These are phyloP conservation scores for Platyrinchus mystaceus DNA, from an alignment of 2,797 vertebrate species.

Conservation along the genomic window DNA sequence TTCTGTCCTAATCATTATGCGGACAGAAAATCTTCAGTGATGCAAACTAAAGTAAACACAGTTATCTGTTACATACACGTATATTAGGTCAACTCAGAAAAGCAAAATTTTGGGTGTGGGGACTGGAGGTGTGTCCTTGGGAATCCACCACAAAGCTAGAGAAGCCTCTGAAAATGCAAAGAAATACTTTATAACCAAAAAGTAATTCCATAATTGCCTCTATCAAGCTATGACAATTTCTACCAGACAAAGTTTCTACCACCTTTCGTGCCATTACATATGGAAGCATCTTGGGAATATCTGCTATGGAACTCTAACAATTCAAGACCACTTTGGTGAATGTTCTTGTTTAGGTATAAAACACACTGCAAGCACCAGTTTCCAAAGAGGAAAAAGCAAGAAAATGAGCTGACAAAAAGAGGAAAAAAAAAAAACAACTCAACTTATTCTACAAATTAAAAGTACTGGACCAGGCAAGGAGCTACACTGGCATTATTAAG, in stretches of 20 bases:
- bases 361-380: background rate
- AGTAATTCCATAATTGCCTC: background rate
- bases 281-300: background rate
- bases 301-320: background rate
- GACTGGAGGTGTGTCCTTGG: background rate
- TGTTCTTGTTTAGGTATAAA: background rate
- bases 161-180: background rate
- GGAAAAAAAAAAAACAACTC: background rate
- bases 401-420: background rate
- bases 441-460: background rate
- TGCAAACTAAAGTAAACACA: background rate
- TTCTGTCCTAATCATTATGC: conserved; percentile 16
- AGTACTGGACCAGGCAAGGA: background rate
- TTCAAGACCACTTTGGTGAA: background rate
- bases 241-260: background rate
- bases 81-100: background rate
- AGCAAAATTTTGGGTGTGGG: background rate
- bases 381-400: background rate
- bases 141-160: background rate
- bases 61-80: background rate
- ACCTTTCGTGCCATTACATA: background rate
- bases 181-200: background rate
- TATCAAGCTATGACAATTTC: background rate
- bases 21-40: conserved; percentile 34
- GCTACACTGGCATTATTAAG: background rate